Conservation (phyloP, 2,113 vertebrate species). For the Oreocharis arfaki region DNA sequence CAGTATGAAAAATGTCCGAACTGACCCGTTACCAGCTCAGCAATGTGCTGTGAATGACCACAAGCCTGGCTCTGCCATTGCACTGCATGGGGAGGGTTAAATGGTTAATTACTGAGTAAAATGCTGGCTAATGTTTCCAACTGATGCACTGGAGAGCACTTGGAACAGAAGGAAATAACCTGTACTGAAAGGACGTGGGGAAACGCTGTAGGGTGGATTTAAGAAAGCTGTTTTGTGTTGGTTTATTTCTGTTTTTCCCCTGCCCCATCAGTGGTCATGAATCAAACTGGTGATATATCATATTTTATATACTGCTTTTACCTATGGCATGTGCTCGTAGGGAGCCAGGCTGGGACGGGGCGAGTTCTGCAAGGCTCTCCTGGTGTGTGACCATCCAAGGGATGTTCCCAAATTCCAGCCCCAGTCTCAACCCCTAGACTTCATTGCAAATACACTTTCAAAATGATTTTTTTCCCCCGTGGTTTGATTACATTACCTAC, state of each 20-base stretch:
- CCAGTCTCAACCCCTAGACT: neutral
- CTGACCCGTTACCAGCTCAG: neutral
- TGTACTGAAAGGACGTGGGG: neutral
- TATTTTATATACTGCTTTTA: neutral
- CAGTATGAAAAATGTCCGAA: neutral
- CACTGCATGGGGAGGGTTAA: neutral
- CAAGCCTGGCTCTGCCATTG: neutral
- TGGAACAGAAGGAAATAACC: neutral
- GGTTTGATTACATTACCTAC: neutral
- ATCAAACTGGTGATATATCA: neutral
- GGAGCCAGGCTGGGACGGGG: neutral
- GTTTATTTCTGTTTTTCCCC: neutral
- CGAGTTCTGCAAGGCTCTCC: neutral
- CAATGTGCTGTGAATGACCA: neutral
- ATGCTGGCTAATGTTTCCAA: neutral
- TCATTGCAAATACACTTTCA: neutral
- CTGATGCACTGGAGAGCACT: neutral
- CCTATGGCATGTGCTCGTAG: no score
- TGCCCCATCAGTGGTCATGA: accelerated
- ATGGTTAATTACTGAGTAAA: neutral
- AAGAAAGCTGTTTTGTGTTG: neutral
- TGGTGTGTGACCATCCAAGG: neutral
- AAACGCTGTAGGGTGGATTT: neutral
- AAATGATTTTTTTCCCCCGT: neutral
- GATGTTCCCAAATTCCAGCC: neutral